Base-by-base conservation (phyloP, 2,797 vertebrate species). In the Tauraco hartlaubi region DNA sequence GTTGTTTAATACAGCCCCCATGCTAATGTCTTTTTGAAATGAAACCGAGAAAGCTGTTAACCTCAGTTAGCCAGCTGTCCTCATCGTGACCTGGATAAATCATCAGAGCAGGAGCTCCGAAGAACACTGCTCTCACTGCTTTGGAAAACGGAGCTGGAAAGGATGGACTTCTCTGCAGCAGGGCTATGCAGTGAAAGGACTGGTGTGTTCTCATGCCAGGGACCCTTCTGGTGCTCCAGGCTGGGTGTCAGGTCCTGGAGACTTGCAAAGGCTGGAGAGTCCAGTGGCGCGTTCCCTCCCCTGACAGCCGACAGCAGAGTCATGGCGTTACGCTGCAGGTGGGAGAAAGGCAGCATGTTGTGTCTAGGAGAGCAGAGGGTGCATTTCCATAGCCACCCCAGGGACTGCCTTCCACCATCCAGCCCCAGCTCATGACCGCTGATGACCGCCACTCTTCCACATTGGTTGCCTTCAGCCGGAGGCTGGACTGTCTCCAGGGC, bases 21-120 rank as follows among this genome's bases (percentile, higher is more conserved):
- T 98, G 97, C 96, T 97, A 98, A 98, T 97, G 94, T 95, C 96
- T 97, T 97, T 97, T 79, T 97, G 97, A 98, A 98, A 97, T 97
- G 96, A 97, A 97, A 97, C 97, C 0, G 83, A 97, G 97, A 97
- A 97, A 97, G 97, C 97, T 97, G 97, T 98, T 98, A 98, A 98
- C 98, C 97, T 97, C 97, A 91, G 97, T 98, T 98, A 98, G 95
- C 96, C 79, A 58, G 91, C 88, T 97, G 97, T 97, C 97, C 97
- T 97, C 96, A 80, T 94, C 15, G 0, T 97, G 97, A 97, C 97
- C 96, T 41, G 95, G 96, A 97, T 98, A 98, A 98, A 98, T 98
- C 98, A 98, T 93, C 81, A 68, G 31, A 82, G 95, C 90, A 51
- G 91, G 79, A 78, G 61, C 92, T 31, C 67, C 44, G 26, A 92